Evolutionary conservation across 2,888 invertebrate genomes (phyloP).

Genomic region (Hemaris fuciformis): DNA sequence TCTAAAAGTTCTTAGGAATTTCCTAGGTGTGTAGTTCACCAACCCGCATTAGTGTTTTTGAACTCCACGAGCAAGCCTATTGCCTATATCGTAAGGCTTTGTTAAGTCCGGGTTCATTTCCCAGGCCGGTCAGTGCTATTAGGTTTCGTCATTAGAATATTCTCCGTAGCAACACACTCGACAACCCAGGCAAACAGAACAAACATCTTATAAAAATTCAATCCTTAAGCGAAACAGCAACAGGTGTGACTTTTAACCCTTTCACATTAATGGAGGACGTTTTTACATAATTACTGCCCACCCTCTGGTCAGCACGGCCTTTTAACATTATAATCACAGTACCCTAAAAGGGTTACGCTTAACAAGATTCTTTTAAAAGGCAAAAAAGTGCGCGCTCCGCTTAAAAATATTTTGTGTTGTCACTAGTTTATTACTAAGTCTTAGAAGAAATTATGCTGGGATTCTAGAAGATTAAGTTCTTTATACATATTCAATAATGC

Average conservation of each 20-base stretch:
- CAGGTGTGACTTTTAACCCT: slow-evolving; percentile 15
- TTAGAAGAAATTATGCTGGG: too few species aligned
- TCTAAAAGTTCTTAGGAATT: too few species aligned
- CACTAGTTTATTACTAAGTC: not conserved
- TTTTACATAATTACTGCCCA: slow-evolving; percentile 18
- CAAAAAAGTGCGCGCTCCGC: not conserved
- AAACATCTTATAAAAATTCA: slow-evolving; percentile 1
- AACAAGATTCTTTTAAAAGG: slow-evolving; percentile 3
- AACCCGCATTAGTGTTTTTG: too few species aligned
- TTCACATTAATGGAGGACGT: slow-evolving; percentile 14
- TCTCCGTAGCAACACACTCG: too few species aligned
- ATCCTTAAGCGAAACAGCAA: not conserved
- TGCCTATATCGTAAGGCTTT: too few species aligned
- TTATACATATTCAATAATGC: too few species aligned
- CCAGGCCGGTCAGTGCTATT: too few species aligned
- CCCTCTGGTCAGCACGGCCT: slow-evolving; percentile 8
- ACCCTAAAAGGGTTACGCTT: slow-evolving; percentile 12
- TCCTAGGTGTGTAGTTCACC: too few species aligned
- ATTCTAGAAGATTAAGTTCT: too few species aligned
- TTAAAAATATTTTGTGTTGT: not conserved
- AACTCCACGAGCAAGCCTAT: too few species aligned
- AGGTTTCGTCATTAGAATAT: too few species aligned
- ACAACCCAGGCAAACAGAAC: not conserved
- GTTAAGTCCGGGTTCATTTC: too few species aligned
- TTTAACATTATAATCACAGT: slow-evolving; percentile 17